Conservation (phyloP, 2,888 invertebrate genomes). For the Idaea aversata region DNA sequence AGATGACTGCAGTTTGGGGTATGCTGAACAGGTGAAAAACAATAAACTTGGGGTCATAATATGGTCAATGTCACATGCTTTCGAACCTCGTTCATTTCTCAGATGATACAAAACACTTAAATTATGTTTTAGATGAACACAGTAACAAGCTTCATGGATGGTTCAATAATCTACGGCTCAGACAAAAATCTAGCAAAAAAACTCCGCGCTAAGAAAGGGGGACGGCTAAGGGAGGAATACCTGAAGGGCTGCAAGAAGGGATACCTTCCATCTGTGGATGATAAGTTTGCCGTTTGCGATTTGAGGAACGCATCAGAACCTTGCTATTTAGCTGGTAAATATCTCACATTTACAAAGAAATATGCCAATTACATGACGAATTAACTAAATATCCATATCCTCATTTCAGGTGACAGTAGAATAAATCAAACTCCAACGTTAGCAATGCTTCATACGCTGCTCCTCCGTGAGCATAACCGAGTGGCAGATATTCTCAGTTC, state of each 20-base stretch:
- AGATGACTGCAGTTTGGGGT: constrained; percentile 78
- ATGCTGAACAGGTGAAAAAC: constrained; percentile 77
- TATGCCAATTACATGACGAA: not conserved
- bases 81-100: not conserved
- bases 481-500: constrained; percentile 69
- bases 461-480: constrained; percentile 80
- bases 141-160: constrained; percentile 80
- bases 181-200: constrained; percentile 56
- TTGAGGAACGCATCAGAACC: constrained; percentile 62
- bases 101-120: not conserved
- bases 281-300: constrained; percentile 62
- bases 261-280: constrained; percentile 64
- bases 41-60: not conserved
- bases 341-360: not conserved
- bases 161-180: constrained; percentile 75
- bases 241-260: constrained; percentile 50
- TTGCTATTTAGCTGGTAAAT: constrained; percentile 69
- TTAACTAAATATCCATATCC: not conserved
- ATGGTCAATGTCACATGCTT: not conserved
- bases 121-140: constrained; percentile 82
- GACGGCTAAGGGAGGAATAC: constrained; percentile 60
- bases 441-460: constrained; percentile 73
- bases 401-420: constrained; percentile 67
- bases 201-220: constrained; percentile 64
- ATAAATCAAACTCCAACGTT: constrained; percentile 79